phyloP scores from a whole-genome alignment of 1,140 invertebrate species.

The Odontomachus brunneus region DNA sequence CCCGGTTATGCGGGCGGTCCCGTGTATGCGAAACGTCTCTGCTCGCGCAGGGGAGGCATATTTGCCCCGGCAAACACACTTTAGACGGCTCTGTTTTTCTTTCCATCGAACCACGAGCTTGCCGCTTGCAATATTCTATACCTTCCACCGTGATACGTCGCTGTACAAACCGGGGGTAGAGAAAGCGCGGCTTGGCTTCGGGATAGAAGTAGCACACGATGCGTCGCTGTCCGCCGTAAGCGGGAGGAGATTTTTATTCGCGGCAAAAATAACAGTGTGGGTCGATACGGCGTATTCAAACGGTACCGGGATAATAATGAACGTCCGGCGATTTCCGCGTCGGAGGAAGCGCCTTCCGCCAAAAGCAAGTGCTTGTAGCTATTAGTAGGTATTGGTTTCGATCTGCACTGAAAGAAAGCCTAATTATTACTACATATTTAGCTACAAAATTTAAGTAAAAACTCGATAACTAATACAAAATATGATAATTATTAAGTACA shows the following conservation, averaged over 20 bases:
- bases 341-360: background rate
- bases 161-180: constrained; percentile 49
- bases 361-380: background rate
- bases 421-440: too few species aligned
- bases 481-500: too few species aligned
- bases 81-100: constrained; percentile 64
- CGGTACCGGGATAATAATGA: background rate
- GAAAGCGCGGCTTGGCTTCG: constrained; percentile 33
- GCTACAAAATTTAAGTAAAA: too few species aligned
- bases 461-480: too few species aligned
- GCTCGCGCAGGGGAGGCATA: constrained; percentile 33
- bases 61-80: constrained; percentile 62
- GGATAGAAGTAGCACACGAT: constrained; percentile 6
- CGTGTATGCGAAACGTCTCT: constrained; percentile 47
- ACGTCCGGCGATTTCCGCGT: background rate
- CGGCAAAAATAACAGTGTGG: constrained; percentile 7
- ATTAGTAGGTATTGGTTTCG: background rate
- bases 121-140: constrained; percentile 34
- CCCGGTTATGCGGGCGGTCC: background rate
- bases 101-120: constrained; percentile 63
- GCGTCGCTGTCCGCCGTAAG: background rate
- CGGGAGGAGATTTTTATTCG: constrained; percentile 33
- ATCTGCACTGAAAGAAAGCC: too few species aligned
- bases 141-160: constrained; percentile 17
- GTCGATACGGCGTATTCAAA: constrained; percentile 11